Base-by-base conservation (phyloP, 1,140 invertebrate species). In the Geopemphigus sp. region DNA sequence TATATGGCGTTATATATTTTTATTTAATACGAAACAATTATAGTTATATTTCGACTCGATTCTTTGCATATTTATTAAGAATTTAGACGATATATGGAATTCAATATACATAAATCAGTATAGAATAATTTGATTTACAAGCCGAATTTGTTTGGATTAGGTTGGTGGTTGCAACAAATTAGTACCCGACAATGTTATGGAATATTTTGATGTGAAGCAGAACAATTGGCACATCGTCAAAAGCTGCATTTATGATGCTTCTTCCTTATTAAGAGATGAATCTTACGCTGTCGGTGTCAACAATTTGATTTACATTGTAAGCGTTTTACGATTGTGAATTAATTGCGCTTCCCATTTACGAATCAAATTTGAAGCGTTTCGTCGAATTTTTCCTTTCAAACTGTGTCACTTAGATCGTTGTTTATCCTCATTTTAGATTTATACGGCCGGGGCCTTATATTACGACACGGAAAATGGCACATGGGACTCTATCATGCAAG, bases 261-360 rank as follows among this genome's bases (percentile, higher is more conserved):
- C n/a, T n/a, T 19, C 4, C 11, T 5, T 5, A 26, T 22, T 47
- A 6, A 70, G 19, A 70, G 22, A 19, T 70, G 24, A 53, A 17
- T 26, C 1, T 53, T 72, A 29, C 54, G 68, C 26, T n/a, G 24
- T 24, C 10, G 11, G 68, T 12, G 50, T 72, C 12, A 54, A 72
- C 29, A 24, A 22, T 29, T 29, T 54, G 29, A 54, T 72, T 72
- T 72, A 72, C 29, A 54, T 72, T 54, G 68, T 72, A 72, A 72
- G 68, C 29, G 11, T 0, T 5, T 50, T 50, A 12, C 8, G 5
- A 50, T 50, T 50, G 47, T 12, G 1, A 50, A 1, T 14, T 50
- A 12, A 50, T 50, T 50, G 1, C 12, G 14, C 12, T 50, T 50
- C 12, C 4, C 12, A 50, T 50, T 50, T 1, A 50, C n/a, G n/a